Base-by-base conservation (phyloP, 2,888 invertebrate species). In the Choristoneura rosaceana region DNA sequence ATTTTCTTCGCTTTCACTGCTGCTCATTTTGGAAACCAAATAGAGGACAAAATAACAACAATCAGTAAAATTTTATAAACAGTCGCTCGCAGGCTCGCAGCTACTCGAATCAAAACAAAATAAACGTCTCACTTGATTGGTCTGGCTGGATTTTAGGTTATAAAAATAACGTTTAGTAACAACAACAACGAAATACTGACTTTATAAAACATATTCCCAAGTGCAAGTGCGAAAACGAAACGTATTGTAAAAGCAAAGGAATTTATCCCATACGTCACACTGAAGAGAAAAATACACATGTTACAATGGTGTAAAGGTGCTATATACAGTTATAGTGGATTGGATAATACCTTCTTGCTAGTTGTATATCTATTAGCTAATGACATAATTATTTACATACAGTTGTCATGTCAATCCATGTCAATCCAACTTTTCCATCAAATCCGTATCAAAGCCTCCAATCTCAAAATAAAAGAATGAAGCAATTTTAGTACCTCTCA, bases 1-100 rank as follows among this genome's bases (percentile, higher is more conserved):
- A 41, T 78, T 73, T 43, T 80, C 79, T 64, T 79, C 80, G 52
- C 86, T 83, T 43, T 84, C 85, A 67, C 80, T 82, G 69, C 79
- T 82, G 68, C 76, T 85, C 85, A 87, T 89, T 73, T 70, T 66
- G 12, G 25, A 55, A 55, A n/a, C 12, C 70, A 55, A 71, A 52
- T 60, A 25, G 15, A 55, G 69, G 59, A 47, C 10, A 33, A 70
- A 70, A 45, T 41, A 59, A 3, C 33, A 25, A 10, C 14, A 45
- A 45, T 5, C 10, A 14, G 38, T 4, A 25, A n/a, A 60, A 15
- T 8, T 14, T 3, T 33, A 34, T 25, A 7, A 7, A 7, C 4
- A 38, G 7, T 38, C 7, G 7, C 9, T 10, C 45, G 43, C 25
- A 10, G 7, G 7, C 9, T 10, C 45, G 43, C 25, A 10, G 7